Percentiles rank a stretch among this genome's conserved stretches.
Evolutionary conservation across 2,888 invertebrate species (phyloP).

Genomic region (Dryobotodes eremita): DNA sequence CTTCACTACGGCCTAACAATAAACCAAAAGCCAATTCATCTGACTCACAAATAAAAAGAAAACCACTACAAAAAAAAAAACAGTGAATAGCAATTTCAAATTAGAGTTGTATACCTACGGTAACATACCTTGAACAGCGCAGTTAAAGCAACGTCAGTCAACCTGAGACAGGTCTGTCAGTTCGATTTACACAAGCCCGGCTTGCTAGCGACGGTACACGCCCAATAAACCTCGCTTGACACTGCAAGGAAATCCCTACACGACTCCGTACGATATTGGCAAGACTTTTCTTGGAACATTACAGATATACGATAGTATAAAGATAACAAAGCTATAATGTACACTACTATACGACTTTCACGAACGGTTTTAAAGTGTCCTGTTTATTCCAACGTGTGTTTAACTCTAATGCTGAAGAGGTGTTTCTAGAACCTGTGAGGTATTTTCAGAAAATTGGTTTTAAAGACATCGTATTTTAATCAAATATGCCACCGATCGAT

Average conservation of each 20-base stretch:
- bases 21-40: conserved; percentile 13
- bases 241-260: conserved; percentile 79
- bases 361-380: conserved; percentile 66
- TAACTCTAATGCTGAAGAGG: background rate
- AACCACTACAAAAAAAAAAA: conserved; percentile 21
- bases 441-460: background rate
- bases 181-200: conserved; percentile 83
- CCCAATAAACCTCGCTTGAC: conserved; percentile 85
- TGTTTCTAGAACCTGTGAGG: background rate
- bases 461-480: background rate
- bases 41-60: conserved; percentile 4
- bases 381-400: conserved; percentile 64
- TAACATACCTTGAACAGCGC: conserved; percentile 75
- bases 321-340: conserved; percentile 67
- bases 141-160: conserved; percentile 86
- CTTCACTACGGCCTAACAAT: background rate
- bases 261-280: conserved; percentile 74
- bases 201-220: conserved; percentile 79
- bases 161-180: conserved; percentile 84
- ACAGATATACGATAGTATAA: conserved; percentile 62
- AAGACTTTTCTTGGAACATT: conserved; percentile 64
- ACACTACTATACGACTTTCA: conserved; percentile 67
- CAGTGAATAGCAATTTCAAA: conserved; percentile 52
- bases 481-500: background rate
- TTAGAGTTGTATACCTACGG: conserved; percentile 48